Evolutionary conservation across 2,113 vertebrate species (phyloP).

Genomic region (Tachycineta bicolor): DNA sequence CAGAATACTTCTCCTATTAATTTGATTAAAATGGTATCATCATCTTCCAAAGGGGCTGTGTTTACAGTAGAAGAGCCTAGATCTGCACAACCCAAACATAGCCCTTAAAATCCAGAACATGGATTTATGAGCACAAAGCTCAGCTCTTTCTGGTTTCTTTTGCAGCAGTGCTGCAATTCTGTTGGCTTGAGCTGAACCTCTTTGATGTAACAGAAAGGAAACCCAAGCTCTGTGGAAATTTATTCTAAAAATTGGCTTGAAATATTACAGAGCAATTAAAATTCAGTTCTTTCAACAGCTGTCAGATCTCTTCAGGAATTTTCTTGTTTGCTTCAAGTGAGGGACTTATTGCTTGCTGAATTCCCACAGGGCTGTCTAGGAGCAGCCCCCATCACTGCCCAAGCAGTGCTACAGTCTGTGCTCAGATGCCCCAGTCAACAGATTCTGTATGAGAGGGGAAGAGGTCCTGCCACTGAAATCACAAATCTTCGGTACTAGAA

Average conservation of each 20-base stretch:
- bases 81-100: not conserved
- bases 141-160: not conserved
- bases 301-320: not conserved
- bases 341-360: not conserved
- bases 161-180: not conserved
- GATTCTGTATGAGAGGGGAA: not conserved
- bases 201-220: not conserved
- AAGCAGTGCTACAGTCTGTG: not conserved
- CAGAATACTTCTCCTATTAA: conserved; percentile 35
- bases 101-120: not conserved
- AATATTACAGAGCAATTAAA: not conserved
- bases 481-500: not conserved
- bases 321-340: not conserved
- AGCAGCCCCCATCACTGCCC: not conserved
- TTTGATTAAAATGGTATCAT: not conserved
- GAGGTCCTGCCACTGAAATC: not conserved
- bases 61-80: not conserved
- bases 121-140: not conserved
- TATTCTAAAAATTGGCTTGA: not conserved
- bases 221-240: not conserved
- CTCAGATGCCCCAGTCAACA: not conserved
- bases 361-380: not conserved
- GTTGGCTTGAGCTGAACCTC: not conserved
- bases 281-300: not conserved
- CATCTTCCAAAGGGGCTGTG: not conserved